phyloP scores from a whole-genome alignment of 2,888 invertebrate genomes.

The Ochlodes sylvanus region DNA sequence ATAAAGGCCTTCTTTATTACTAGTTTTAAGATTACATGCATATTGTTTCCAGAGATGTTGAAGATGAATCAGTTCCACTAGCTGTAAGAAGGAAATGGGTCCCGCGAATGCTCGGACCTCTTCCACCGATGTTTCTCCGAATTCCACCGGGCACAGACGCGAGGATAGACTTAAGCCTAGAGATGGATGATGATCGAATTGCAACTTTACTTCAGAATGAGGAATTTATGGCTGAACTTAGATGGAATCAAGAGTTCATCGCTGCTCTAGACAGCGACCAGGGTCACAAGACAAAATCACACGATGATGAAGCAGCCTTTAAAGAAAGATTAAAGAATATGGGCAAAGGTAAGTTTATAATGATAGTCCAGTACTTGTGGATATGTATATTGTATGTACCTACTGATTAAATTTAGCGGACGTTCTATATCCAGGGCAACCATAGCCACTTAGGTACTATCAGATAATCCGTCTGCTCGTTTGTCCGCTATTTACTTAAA shows the following conservation, averaged over 20 bases:
- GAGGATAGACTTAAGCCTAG: constrained; percentile 77
- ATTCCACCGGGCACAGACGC: constrained; percentile 82
- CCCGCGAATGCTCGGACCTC: constrained; percentile 90
- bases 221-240: constrained; percentile 94
- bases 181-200: constrained; percentile 94
- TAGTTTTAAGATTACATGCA: background rate
- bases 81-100: constrained; percentile 88
- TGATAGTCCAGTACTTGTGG: background rate
- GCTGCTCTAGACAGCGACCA: constrained; percentile 92
- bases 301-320: constrained; percentile 89
- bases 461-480: no score
- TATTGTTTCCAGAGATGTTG: constrained; percentile 65
- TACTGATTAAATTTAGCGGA: no score
- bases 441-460: no score
- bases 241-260: constrained; percentile 95
- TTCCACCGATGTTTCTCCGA: constrained; percentile 92
- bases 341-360: constrained; percentile 88
- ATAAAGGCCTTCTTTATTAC: background rate
- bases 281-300: constrained; percentile 76
- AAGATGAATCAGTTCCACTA: constrained; percentile 75
- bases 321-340: constrained; percentile 92
- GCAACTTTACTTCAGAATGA: constrained; percentile 95
- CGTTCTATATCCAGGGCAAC: no score
- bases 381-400: no score
- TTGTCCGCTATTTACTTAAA: no score